Evolutionary conservation across 2,888 invertebrate species (phyloP), one percentile per base, ranked within the genome.

Genomic region (Phoenoteleia sp.): DNA sequence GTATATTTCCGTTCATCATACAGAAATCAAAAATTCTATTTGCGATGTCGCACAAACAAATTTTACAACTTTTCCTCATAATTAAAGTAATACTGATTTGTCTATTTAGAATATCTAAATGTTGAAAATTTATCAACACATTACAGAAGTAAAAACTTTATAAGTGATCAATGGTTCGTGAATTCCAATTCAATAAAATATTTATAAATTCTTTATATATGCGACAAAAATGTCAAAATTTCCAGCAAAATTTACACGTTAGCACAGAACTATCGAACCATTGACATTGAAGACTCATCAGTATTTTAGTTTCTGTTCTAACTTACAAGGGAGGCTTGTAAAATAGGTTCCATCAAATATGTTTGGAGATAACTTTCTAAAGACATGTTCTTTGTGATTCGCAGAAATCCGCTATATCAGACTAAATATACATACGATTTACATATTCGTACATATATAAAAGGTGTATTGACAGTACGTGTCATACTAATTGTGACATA

Each of bases 311-410:
- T 7, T 58, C 45, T 36, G 5, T 42, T n/a, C 3, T 25, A 49
- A 47, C n/a, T 49, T 29, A 52, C 36, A 71, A 19, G 19, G 54
- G 56, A 56, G n/a, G n/a, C 19, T 56, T 21, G 21, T 64, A 62
- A 75, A 75, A 74, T 36, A 74, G 60, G 67, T 60, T 23, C 29
- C 27, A 5, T 15, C 7, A 29, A 45, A 19, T 36, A 29, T 58
- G 9, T 58, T n/a, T 29, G 62, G 42, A 60, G 17, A 77, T 23
- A 64, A 52, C 25, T 60, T 62, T 56, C 64, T 80, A 71, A 15
- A 80, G 64, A 80, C 71, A 56, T 71, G 71, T 79, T 64, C 64
- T 72, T 80, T 52, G 9, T 19, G 13, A 36, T 58, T 66, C 23
- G 11, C 27, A 69, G 36, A 45, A 33, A 33, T 66, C 19, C 17